phyloP scores from a whole-genome alignment of 2,113 vertebrate genomes.

The Himantopus leucocephalus region DNA sequence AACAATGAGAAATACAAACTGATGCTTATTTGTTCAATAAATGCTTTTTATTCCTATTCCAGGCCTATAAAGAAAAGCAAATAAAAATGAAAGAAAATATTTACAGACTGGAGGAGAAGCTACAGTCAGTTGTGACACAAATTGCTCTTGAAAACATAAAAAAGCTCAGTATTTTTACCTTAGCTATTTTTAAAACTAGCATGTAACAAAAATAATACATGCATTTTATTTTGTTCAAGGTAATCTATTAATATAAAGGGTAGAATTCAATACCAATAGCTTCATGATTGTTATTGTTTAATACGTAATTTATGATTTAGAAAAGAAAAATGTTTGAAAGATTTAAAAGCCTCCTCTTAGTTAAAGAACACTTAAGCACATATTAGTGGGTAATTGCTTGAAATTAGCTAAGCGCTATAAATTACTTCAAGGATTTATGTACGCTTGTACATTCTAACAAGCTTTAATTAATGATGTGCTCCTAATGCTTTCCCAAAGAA shows the following conservation, averaged over 20 bases:
- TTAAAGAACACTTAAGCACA: slow-evolving; percentile 79
- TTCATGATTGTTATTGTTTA: slow-evolving; percentile 48
- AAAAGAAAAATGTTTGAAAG: slow-evolving; percentile 73
- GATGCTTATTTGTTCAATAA: background rate
- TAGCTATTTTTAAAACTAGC: background rate
- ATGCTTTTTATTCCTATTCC: background rate
- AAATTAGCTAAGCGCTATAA: slow-evolving; percentile 82
- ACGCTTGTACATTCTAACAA: slow-evolving; percentile 78
- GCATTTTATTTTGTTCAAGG: background rate
- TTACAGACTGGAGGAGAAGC: background rate
- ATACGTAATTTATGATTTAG: slow-evolving; percentile 72
- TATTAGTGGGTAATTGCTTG: slow-evolving; percentile 82
- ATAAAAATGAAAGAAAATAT: background rate
- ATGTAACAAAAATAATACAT: background rate
- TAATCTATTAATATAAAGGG: background rate
- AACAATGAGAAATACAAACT: background rate
- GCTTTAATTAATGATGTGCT: slow-evolving; percentile 82
- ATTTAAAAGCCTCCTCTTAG: slow-evolving; percentile 77
- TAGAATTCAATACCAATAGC: slow-evolving; percentile 1
- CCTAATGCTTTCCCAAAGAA: slow-evolving; percentile 79
- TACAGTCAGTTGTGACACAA: background rate
- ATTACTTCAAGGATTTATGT: slow-evolving; percentile 81
- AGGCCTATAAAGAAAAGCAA: background rate
- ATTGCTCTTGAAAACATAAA: background rate
- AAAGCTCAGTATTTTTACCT: background rate